Conservation (phyloP, 2,113 vertebrate genomes). For the Otus sunia region DNA sequence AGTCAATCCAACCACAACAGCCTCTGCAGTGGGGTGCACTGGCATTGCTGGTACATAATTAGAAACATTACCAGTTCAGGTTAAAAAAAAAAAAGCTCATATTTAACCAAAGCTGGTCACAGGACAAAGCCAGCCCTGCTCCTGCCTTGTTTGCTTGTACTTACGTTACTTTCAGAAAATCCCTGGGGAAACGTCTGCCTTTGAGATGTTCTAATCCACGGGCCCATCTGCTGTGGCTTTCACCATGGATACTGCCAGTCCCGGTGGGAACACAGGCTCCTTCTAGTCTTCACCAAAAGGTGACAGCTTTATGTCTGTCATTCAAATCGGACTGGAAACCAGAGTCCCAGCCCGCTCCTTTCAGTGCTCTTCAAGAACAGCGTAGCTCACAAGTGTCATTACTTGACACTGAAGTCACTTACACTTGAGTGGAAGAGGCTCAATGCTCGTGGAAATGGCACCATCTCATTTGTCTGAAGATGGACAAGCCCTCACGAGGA, state of each 20-base stretch:
- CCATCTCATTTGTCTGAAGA: accelerated
- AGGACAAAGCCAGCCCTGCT: background rate
- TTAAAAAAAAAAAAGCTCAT: background rate
- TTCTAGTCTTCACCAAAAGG: background rate
- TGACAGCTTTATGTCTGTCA: accelerated
- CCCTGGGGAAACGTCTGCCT: background rate
- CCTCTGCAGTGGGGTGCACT: background rate
- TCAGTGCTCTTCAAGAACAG: accelerated
- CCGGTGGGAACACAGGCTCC: accelerated
- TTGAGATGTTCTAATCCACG: accelerated
- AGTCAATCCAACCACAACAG: background rate
- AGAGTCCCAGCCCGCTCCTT: accelerated
- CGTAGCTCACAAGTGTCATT: accelerated
- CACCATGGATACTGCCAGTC: background rate
- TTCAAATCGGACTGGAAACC: background rate
- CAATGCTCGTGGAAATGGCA: accelerated
- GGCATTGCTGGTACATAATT: background rate
- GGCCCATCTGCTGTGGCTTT: background rate
- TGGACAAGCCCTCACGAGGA: background rate
- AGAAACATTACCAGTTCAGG: background rate
- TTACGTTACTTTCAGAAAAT: background rate
- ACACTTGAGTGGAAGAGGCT: accelerated
- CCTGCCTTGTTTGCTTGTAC: background rate
- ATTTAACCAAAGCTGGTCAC: background rate
- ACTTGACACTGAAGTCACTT: too few relatives aligned